phyloP scores from a whole-genome alignment of 2,888 invertebrate genomes.

The Mimachlamys varia region DNA sequence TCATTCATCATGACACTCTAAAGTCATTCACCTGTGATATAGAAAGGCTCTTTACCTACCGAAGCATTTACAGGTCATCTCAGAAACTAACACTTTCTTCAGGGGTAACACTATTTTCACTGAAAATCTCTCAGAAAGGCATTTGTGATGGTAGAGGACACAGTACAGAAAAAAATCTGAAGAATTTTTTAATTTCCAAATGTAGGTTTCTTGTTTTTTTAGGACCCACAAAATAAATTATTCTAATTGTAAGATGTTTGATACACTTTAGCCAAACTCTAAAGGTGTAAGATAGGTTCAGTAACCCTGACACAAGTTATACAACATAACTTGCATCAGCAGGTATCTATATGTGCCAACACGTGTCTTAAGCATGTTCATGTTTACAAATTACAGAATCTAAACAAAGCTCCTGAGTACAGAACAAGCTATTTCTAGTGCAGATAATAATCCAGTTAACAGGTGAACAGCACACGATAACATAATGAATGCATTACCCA shows the following conservation, averaged over 20 bases:
- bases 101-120: no score
- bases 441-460: neutral
- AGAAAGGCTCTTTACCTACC: no score
- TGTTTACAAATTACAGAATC: neutral
- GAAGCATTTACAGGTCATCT: no score
- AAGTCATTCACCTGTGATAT: constrained; percentile 1
- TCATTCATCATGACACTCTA: neutral
- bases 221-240: no score
- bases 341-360: neutral
- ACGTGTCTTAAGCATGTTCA: neutral
- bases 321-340: neutral
- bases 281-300: neutral
- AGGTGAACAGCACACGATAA: neutral
- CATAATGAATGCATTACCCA: neutral
- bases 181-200: no score
- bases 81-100: no score
- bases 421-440: constrained; percentile 20
- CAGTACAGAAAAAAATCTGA: no score
- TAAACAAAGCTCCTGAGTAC: neutral
- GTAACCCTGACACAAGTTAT: neutral
- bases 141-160: no score
- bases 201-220: no score
- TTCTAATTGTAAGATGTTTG: no score
- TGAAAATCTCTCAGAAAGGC: no score
- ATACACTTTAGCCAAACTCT: no score